A percentile compares a stretch with the other conserved stretches of the same genome.
Evolutionary conservation across 2,888 invertebrate species (phyloP).

Genomic region (Galerucella nymphaeae): DNA sequence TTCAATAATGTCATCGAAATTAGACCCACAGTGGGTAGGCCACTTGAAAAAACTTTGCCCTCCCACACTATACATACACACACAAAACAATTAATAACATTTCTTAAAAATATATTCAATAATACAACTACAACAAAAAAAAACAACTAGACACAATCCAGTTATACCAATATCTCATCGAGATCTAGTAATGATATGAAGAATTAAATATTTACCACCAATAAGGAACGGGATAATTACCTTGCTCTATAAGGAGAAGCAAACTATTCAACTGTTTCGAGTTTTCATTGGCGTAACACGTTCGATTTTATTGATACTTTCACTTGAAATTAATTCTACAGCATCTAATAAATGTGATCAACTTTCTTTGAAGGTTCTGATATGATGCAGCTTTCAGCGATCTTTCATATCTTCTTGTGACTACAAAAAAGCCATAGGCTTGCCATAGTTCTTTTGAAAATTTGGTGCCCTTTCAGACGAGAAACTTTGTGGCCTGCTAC

Average conservation of each 20-base stretch:
- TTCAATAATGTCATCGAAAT: slow-evolving; percentile 38
- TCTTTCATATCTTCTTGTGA: no score
- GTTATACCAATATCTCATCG: slow-evolving; percentile 21
- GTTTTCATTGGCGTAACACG: slow-evolving; percentile 12
- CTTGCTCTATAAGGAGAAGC: slow-evolving; percentile 21
- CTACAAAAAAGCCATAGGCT: no score
- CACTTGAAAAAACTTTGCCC: background rate
- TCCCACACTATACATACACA: background rate
- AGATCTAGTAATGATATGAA: slow-evolving; percentile 21
- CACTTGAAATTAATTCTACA: no score
- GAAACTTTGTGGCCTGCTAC: no score
- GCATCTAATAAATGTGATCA: no score
- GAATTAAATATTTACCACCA: slow-evolving; percentile 32
- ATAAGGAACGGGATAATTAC: slow-evolving; percentile 31
- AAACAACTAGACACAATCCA: background rate
- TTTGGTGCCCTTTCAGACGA: no score
- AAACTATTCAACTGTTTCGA: slow-evolving; percentile 29
- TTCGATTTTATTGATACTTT: no score
- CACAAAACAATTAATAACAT: slow-evolving; percentile 8
- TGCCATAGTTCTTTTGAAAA: no score
- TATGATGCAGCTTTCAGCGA: no score
- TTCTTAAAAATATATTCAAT: background rate
- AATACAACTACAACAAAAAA: background rate
- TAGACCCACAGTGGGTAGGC: slow-evolving; percentile 1
- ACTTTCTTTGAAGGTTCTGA: no score